Evolutionary conservation across 2,113 vertebrate genomes (phyloP).

Genomic region (Hippocampus comes): DNA sequence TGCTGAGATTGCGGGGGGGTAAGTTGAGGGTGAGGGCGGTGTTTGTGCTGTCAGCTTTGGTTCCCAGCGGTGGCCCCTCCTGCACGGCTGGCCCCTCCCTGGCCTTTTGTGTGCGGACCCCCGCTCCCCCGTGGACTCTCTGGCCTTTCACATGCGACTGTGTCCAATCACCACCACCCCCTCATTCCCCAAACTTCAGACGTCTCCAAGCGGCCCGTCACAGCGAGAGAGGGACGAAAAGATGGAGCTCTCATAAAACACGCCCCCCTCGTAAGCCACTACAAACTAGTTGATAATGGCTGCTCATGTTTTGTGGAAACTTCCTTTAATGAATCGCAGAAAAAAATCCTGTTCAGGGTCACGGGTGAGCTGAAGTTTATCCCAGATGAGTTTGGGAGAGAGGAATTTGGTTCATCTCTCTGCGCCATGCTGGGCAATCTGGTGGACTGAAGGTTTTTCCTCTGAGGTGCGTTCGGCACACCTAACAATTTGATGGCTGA

Average conservation of each 20-base stretch:
- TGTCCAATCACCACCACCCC: constrained; percentile 71
- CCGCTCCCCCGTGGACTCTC: constrained; percentile 66
- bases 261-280: neutral
- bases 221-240: constrained; percentile 18
- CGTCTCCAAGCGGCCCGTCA: constrained; percentile 53
- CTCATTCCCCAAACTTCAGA: constrained; percentile 45
- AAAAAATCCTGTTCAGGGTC: neutral
- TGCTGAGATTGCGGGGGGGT: constrained; percentile 52
- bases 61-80: constrained; percentile 68
- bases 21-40: constrained; percentile 68
- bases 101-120: constrained; percentile 69
- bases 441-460: too few species aligned
- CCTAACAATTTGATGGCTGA: too few species aligned
- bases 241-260: constrained; percentile 11
- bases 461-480: too few species aligned
- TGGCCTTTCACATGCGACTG: constrained; percentile 76
- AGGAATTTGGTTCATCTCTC: too few species aligned
- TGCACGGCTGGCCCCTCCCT: constrained; percentile 40
- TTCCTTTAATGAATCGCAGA: neutral
- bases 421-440: too few species aligned
- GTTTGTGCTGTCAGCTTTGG: constrained; percentile 71
- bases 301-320: neutral
- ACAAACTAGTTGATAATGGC: constrained; percentile 9
- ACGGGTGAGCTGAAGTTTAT: neutral
- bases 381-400: too few species aligned